Evolutionary conservation across 2,888 invertebrate species (phyloP), one percentile per base, ranked within the genome.

Genomic region (Chrysina gloriosa): DNA sequence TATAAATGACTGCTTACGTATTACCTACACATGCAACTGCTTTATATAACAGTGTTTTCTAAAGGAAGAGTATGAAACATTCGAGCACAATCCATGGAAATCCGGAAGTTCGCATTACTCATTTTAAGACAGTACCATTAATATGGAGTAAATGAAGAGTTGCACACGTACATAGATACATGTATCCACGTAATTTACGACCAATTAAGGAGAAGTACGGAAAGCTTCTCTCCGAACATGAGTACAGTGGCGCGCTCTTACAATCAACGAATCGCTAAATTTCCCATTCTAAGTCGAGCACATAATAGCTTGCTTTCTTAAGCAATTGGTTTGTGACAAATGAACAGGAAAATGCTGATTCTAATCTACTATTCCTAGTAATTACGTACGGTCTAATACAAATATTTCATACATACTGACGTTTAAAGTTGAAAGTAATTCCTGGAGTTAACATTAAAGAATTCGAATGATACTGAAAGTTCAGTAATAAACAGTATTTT

Each of bases 131-230:
- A 52, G 52, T 52, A 29, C 34, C 52, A 52, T 52, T 52, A 52
- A 52, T 52, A 52, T 52, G 14, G 52, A 65, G 36, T 65, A 52
- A 39, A 65, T 65, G 39, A 52, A 16, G 50, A 31, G 65, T 11
- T 52, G 19, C 39, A 36, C 34, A 39, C 48, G 34, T n/a, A n/a
- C n/a, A n/a, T n/a, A n/a, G n/a, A n/a, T n/a, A n/a, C 31, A 52
- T 52, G 14, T 21, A 52, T 36, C 27, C 25, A 14, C 14, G 45
- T 29, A 63, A 63, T 63, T 42, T 45, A 63, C 45, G 47, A 31
- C 31, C 45, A 63, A 63, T 45, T 50, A 50, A 36, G 19, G 39
- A 21, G 21, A 65, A 36, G 23, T 52, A 47, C 56, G 21, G n/a
- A 29, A 21, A 52, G n/a, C 31, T 52, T 31, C 31, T 31, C 19